A percentile compares a stretch with the other conserved stretches of the same genome.
Conservation (phyloP, 1,140 invertebrate genomes). For the Pristionchus pacificus region DNA sequence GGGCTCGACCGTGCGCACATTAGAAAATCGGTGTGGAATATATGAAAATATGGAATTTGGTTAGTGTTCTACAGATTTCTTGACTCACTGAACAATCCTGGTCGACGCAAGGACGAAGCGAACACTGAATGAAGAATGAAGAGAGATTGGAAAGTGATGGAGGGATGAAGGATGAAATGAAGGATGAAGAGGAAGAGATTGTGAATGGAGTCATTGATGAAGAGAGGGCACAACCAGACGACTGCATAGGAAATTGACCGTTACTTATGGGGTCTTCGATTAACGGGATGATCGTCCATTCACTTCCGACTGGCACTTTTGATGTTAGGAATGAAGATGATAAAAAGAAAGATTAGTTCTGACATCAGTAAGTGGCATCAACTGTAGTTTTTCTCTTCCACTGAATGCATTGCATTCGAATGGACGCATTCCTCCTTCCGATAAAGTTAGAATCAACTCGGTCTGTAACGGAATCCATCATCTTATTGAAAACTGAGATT, state of each 20-base stretch:
- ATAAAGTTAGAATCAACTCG: neutral
- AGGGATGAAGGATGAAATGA: neutral
- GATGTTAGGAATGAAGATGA: too few relatives aligned
- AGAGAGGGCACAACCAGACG: neutral
- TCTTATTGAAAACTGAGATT: too few relatives aligned
- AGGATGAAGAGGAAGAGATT: neutral
- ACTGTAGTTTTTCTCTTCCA: neutral
- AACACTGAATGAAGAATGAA: neutral
- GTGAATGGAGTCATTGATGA: neutral
- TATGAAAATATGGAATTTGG: too few relatives aligned
- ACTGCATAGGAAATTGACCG: neutral
- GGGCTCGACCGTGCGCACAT: too few relatives aligned
- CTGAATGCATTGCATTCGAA: neutral
- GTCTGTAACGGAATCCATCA: too few relatives aligned
- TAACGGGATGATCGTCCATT: too few relatives aligned
- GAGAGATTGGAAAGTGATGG: neutral
- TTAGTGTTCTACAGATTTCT: too few relatives aligned
- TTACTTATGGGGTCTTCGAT: too few relatives aligned
- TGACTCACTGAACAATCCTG: neutral
- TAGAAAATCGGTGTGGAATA: too few relatives aligned
- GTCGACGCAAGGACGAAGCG: neutral
- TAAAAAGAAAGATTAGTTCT: too few relatives aligned
- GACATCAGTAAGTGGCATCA: neutral
- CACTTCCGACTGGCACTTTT: too few relatives aligned
- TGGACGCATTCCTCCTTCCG: neutral